These are phyloP conservation scores for Andrena dorsata DNA, from an alignment of 2,888 invertebrate species.

Conservation along the genomic window DNA sequence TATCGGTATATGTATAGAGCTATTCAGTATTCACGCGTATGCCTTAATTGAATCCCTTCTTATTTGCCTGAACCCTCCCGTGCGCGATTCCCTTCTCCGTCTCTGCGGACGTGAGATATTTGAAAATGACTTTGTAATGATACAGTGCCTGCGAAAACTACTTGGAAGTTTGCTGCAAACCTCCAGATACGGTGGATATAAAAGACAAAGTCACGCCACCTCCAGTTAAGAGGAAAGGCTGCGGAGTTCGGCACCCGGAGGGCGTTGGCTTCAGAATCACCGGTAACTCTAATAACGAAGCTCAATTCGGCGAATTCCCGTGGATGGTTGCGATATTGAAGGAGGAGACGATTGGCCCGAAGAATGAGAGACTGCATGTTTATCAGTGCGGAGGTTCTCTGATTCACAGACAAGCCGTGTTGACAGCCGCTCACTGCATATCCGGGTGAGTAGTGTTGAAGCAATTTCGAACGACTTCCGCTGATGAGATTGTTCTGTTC, in stretches of 20 bases:
- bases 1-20: too few species aligned
- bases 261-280: constrained; percentile 91
- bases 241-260: constrained; percentile 90
- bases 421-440: constrained; percentile 94
- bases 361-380: constrained; percentile 86
- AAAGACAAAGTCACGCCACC: constrained; percentile 77
- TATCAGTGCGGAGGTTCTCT: constrained; percentile 94
- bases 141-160: constrained; percentile 88
- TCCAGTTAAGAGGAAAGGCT: constrained; percentile 85
- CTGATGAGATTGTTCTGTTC: too few species aligned
- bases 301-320: constrained; percentile 92
- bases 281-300: constrained; percentile 88
- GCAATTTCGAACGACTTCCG: too few species aligned
- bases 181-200: constrained; percentile 77
- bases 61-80: neutral
- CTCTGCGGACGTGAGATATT: neutral
- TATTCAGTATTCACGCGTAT: too few species aligned
- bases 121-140: neutral
- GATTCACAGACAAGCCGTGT: constrained; percentile 90
- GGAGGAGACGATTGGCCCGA: constrained; percentile 86
- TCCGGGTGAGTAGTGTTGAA: constrained; percentile 70
- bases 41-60: too few species aligned
- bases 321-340: constrained; percentile 93
- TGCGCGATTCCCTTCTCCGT: neutral
- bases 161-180: constrained; percentile 91